A percentile compares a stretch with the other conserved stretches of the same genome.
These are phyloP conservation scores for Hermodice carunculata DNA, from an alignment of 2,888 invertebrate genomes.

Conservation along the genomic window DNA sequence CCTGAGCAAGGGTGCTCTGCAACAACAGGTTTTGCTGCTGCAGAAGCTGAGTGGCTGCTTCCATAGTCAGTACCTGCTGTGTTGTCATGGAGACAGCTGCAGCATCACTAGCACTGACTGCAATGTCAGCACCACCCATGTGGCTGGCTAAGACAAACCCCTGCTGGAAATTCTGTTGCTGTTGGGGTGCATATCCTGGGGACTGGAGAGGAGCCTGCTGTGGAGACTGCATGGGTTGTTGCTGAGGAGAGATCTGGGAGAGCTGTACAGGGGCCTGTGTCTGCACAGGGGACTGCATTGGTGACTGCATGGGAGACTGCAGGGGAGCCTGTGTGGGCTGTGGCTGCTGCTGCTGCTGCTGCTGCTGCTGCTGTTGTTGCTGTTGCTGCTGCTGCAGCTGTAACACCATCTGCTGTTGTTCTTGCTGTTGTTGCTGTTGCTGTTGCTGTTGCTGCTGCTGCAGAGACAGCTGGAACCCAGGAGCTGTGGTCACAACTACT, in stretches of 20 bases:
- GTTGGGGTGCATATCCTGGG: background rate
- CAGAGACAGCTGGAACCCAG: slow-evolving; percentile 15
- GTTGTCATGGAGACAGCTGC: slow-evolving; percentile 12
- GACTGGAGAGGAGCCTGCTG: background rate
- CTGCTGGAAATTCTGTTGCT: slow-evolving; percentile 8
- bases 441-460: slow-evolving; percentile 13
- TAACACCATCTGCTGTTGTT: slow-evolving; percentile 39
- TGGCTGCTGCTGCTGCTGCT: slow-evolving; percentile 42
- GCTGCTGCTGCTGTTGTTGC: slow-evolving; percentile 46
- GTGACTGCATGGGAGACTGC: slow-evolving; percentile 7
- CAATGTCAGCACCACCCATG: no score
- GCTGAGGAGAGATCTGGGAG: slow-evolving; percentile 25
- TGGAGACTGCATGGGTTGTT: slow-evolving; percentile 41
- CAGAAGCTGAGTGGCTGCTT: no score
- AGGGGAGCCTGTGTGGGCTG: slow-evolving; percentile 8
- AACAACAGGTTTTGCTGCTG: no score
- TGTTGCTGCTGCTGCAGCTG: slow-evolving; percentile 49
- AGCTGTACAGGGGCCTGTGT: slow-evolving; percentile 12
- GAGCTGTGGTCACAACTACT: no score
- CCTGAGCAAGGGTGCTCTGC: no score
- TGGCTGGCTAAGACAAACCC: no score
- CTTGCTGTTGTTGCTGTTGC: slow-evolving; percentile 40
- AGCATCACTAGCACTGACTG: slow-evolving; percentile 11
- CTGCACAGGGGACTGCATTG: slow-evolving; percentile 10
- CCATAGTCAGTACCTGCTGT: no score